Conservation (phyloP, 2,797 vertebrate species). For the Myripristis jacobus region DNA sequence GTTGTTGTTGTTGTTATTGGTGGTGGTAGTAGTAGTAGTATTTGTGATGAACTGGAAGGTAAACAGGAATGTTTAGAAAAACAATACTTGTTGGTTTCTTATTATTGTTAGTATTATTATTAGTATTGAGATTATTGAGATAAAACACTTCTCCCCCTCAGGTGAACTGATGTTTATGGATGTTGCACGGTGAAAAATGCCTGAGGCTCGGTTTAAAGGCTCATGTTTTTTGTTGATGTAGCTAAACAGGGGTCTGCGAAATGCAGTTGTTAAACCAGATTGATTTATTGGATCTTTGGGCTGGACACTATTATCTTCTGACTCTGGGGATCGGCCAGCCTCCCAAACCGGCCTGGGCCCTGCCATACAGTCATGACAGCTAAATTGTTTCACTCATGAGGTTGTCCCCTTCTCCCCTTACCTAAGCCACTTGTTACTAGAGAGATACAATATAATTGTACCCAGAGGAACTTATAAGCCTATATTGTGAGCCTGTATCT, state of each 20-base stretch:
- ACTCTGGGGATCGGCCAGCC: conserved; percentile 86
- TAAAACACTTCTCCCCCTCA: conserved; percentile 9
- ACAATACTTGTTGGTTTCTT: no score
- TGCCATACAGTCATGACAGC: conserved; percentile 86
- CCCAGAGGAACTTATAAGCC: conserved; percentile 84
- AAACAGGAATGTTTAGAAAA: conserved; percentile 3
- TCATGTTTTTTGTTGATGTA: conserved; percentile 73
- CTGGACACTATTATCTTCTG: conserved; percentile 89
- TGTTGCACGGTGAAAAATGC: conserved; percentile 29
- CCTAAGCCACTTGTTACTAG: conserved; percentile 76
- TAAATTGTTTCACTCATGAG: conserved; percentile 85
- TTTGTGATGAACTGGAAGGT: conserved; percentile 42
- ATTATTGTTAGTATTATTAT: no score
- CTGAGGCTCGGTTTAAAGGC: conserved; percentile 1
- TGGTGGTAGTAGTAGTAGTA: no score
- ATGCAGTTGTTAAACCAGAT: conserved; percentile 87
- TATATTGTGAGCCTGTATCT: conserved; percentile 77
- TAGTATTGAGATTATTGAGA: neutral
- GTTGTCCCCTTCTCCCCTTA: conserved; percentile 77
- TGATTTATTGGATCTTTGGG: conserved; percentile 94
- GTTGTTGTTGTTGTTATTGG: no score
- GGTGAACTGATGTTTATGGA: conserved; percentile 12
- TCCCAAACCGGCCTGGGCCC: conserved; percentile 87
- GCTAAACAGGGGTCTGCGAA: conserved; percentile 89
- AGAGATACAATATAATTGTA: conserved; percentile 77